A percentile compares a stretch with the other conserved stretches of the same genome.
phyloP scores from a whole-genome alignment of 2,797 vertebrate genomes.

The Taeniopygia guttata region DNA sequence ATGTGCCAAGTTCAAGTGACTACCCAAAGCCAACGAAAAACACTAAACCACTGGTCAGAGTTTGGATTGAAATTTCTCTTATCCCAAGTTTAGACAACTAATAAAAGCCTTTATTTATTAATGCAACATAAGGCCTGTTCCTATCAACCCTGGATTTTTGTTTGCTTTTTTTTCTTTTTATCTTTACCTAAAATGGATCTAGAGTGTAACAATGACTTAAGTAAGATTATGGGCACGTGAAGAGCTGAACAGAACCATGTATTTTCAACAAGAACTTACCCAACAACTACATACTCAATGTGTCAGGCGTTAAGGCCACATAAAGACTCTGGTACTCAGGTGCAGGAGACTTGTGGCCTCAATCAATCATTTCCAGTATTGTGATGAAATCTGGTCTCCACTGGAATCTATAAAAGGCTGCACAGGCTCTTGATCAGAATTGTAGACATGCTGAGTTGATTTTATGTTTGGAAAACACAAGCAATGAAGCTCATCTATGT shows the following conservation, averaged over 20 bases:
- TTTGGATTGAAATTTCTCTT: background rate
- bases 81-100: background rate
- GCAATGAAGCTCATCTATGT: background rate
- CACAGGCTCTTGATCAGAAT: background rate
- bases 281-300: background rate
- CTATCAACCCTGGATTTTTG: background rate
- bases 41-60: background rate
- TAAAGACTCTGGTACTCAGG: background rate
- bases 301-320: background rate
- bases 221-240: background rate
- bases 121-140: background rate
- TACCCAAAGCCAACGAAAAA: background rate
- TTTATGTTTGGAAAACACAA: background rate
- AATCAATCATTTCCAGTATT: background rate
- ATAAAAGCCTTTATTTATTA: background rate
- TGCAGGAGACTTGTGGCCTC: background rate
- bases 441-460: background rate
- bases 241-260: background rate
- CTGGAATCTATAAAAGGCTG: background rate
- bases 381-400: background rate
- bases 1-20: background rate
- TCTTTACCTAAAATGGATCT: background rate
- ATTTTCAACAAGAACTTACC: background rate
- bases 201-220: background rate
- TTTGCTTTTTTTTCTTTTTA: background rate